Evolutionary conservation across 2,113 vertebrate genomes (phyloP).

Genomic region (Cyphomyrus discorhynchus): DNA sequence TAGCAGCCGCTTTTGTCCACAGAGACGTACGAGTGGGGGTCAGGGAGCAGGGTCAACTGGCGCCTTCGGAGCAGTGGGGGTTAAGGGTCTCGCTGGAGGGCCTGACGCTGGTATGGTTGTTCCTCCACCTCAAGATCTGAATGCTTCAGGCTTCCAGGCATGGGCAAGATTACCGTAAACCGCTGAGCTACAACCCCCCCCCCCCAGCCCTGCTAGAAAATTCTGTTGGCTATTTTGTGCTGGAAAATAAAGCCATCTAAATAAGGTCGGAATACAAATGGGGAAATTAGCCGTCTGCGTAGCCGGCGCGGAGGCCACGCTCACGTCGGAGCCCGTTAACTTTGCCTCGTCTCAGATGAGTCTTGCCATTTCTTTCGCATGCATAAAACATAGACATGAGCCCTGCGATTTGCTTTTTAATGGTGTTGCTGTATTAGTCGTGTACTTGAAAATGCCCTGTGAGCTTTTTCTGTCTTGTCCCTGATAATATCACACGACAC

Average conservation of each 20-base stretch:
- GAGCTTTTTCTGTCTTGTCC: conserved; percentile 1
- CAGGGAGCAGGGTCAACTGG: neutral
- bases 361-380: conserved; percentile 1
- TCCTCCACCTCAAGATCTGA: neutral
- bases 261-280: conserved; percentile 7
- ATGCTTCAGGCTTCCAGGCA: neutral
- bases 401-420: neutral
- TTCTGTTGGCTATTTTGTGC: neutral
- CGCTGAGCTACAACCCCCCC: neutral
- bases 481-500: neutral
- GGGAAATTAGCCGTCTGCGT: neutral
- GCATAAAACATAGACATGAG: conserved; percentile 9
- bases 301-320: neutral
- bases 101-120: neutral
- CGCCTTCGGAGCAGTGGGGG: neutral
- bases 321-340: neutral
- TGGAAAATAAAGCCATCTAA: neutral
- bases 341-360: neutral
- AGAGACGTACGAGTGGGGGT: neutral
- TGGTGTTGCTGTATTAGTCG: neutral
- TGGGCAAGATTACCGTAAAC: neutral
- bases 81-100: neutral
- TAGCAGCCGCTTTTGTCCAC: neutral
- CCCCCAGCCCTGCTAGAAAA: neutral
- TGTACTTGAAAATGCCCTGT: neutral